Base-by-base conservation (phyloP, 1,140 invertebrate species). In the Brachionus asplanchnoidis region DNA sequence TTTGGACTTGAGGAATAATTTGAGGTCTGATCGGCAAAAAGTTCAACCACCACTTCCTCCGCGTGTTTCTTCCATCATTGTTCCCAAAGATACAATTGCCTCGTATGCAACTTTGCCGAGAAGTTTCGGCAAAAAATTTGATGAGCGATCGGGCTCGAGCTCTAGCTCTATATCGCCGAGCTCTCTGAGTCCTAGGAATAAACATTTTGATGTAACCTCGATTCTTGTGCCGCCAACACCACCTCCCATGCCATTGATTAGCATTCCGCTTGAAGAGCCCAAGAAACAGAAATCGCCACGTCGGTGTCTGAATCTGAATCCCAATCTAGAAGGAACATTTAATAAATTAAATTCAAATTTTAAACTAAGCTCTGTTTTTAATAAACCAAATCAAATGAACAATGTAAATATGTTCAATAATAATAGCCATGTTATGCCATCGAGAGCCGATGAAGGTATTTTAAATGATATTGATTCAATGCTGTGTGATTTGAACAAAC, bases 401-500 rank as follows among this genome's bases (percentile, higher is more conserved):
- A 40, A 46, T 73, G 68, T 73, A 42, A 73, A 42, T 26, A 50
- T 44, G 26, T 77, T 77, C 46, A 77, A 77, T 77, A 50, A 20
- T 73, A 36, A 42, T 12, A 77, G 26, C 14, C 40, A 77, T 12
- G 36, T 36, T 46, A 28, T 77, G 46, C 23, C 44, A 53, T 50
- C 28, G 9, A 77, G 26, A 28, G 53, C 20, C 46, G 73, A 77
- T 50, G 44, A 77, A 23, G 73, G 73, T 77, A 77, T 77, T 77
- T 68, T 82, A 11, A 82, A 82, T 40, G 82, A 84, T 56, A 84
- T 84, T 46, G 82, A 84, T 73, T 70, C 82, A 36, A 84, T 84
- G 82, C 28, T 84, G 26, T 84, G 46, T 23, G 82, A 84, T 56
- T 53, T 84, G 12, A 84, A 84, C 36, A 68, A 68, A 40, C 60